These are phyloP conservation scores for Ictinia mississippiensis DNA, from an alignment of 2,797 vertebrate species.

Conservation along the genomic window DNA sequence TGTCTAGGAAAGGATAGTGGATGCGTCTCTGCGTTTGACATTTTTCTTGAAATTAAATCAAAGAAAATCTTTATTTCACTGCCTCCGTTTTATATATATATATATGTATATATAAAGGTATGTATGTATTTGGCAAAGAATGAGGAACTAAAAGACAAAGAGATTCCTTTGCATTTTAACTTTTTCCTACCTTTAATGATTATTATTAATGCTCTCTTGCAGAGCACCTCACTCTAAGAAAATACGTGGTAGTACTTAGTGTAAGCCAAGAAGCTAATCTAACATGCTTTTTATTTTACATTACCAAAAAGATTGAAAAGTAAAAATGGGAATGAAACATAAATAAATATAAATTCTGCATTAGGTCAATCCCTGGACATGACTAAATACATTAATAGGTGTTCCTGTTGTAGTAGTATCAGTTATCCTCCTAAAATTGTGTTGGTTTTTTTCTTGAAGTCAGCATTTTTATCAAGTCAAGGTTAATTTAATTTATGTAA, in stretches of 20 bases:
- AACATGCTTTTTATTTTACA: neutral
- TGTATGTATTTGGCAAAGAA: neutral
- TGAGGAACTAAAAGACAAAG: neutral
- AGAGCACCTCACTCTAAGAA: neutral
- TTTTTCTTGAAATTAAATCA: constrained; percentile 48
- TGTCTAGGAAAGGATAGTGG: constrained; percentile 43
- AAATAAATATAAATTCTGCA: neutral
- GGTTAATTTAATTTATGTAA: neutral
- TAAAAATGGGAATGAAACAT: neutral
- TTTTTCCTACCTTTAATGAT: neutral
- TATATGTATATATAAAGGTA: neutral
- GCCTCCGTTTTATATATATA: neutral
- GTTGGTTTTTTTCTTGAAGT: neutral
- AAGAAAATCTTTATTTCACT: constrained; percentile 23
- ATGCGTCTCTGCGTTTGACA: neutral
- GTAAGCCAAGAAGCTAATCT: neutral
- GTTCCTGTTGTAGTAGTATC: neutral
- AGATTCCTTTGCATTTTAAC: constrained; percentile 13
- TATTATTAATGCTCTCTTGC: neutral
- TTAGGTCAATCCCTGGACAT: neutral
- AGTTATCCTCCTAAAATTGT: neutral
- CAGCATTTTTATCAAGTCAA: neutral
- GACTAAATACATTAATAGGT: neutral
- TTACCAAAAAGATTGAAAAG: neutral
- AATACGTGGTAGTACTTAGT: neutral